Evolutionary conservation across 2,113 vertebrate species (phyloP).

Genomic region (Odocoileus virginianus): DNA sequence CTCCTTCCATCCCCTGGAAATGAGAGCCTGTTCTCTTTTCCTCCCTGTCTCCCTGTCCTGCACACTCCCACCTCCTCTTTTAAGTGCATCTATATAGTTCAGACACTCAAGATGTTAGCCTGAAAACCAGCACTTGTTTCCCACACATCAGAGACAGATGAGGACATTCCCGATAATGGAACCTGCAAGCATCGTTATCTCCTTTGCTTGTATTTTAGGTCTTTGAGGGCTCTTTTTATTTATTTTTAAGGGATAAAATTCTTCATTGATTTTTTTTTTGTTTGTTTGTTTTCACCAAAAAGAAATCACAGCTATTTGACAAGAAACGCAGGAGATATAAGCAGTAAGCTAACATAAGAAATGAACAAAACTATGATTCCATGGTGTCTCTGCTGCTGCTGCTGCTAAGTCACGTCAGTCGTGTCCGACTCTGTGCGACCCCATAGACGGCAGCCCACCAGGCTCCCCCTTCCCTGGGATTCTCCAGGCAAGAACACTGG

Average conservation of each 20-base stretch:
- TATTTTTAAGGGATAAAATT: conserved; percentile 17
- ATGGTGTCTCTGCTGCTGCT: background rate
- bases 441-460: no score
- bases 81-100: background rate
- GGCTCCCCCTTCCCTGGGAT: no score
- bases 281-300: conserved; percentile 8
- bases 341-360: background rate
- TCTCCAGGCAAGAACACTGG: no score
- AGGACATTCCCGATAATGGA: background rate
- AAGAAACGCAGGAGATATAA: conserved; percentile 45
- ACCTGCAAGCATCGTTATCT: background rate
- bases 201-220: background rate
- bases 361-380: background rate
- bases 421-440: no score
- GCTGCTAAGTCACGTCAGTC: no score
- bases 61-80: background rate
- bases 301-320: conserved; percentile 48
- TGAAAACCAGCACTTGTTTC: background rate
- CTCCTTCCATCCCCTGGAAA: background rate
- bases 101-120: background rate
- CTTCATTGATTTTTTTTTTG: conserved; percentile 34
- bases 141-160: background rate
- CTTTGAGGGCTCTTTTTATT: background rate
- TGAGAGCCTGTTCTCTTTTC: background rate
- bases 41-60: rapidly evolving